phyloP scores from a whole-genome alignment of 1,140 invertebrate species.

The Manduca sexta region DNA sequence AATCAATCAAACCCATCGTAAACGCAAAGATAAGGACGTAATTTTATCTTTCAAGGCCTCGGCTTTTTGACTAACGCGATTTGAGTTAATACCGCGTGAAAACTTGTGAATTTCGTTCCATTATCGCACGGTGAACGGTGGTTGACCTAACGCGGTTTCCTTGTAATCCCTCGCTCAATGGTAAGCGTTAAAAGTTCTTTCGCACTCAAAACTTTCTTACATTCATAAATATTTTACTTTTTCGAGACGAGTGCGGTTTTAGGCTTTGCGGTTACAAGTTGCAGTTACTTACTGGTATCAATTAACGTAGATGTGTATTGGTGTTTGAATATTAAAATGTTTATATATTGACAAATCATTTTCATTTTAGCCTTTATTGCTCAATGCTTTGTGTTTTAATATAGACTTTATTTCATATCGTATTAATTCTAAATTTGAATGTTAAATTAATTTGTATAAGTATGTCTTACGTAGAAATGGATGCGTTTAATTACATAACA shows the following conservation, averaged over 20 bases:
- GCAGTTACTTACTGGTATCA: conserved; percentile 1
- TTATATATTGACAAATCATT: too few relatives aligned
- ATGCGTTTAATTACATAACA: too few relatives aligned
- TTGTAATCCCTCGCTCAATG: conserved; percentile 51
- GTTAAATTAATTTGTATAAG: too few relatives aligned
- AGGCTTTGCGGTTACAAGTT: conserved; percentile 14
- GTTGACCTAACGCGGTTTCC: conserved; percentile 59
- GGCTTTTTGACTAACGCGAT: not conserved
- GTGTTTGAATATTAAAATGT: too few relatives aligned
- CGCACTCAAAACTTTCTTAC: conserved; percentile 41
- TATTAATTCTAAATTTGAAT: too few relatives aligned
- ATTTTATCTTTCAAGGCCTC: not conserved
- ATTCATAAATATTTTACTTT: conserved; percentile 69
- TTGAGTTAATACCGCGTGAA: conserved; percentile 25
- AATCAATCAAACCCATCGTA: too few relatives aligned
- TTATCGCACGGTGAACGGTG: conserved; percentile 27
- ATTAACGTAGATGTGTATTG: too few relatives aligned
- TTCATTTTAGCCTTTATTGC: too few relatives aligned
- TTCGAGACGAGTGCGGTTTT: conserved; percentile 4
- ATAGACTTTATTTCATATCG: too few relatives aligned
- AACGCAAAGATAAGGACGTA: too few relatives aligned
- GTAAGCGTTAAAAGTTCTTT: conserved; percentile 56
- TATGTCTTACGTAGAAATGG: too few relatives aligned
- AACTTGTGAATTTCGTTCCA: conserved; percentile 47
- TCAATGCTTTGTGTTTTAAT: too few relatives aligned